Base-by-base conservation (phyloP, 2,113 vertebrate species). In the Eudyptes chrysolophus region DNA sequence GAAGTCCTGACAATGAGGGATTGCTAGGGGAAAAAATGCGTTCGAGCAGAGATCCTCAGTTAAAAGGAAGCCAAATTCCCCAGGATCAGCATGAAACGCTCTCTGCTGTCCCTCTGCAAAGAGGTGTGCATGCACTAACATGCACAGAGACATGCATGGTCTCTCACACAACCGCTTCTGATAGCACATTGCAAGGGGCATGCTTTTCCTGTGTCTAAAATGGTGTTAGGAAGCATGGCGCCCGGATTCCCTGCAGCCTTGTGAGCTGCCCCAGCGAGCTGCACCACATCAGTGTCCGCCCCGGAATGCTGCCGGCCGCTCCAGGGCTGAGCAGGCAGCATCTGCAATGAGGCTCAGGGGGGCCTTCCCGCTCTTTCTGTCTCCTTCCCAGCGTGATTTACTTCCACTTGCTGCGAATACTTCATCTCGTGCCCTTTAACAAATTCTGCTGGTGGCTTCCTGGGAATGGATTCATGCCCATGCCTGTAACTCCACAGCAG, bases 381-480 rank as follows among this genome's bases (percentile, higher is more conserved):
- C 81, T 90, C 74, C 64, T 86, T 84, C 48, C 57, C 75, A n/a
- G 65, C 0, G 2, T 70, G 65, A 97, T 87, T 96, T 94, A 89
- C 96, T 87, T 95, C 76, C 38, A 55, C 70, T 87, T 87, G 94
- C 93, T 75, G 75, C 18, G 7, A 92, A 69, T 81, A 72, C 78
- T 92, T 95, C 95, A 95, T 84, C 95, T 77, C 5, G 6, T 91
- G 88, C 79, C 85, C 94, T 96, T 84, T 87, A 86, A 94, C 82
- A 71, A 94, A 96, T 95, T 60, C 79, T 66, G 54, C 71, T 38
- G 25, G 36, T 83, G 51, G 61, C 78, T 97, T 90, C 69, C 49
- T 86, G 57, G 70, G 55, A 89, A 86, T 51, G 78, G 70, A 96
- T 93, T 96, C 68, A 89, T 91, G 69, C 54, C 51, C 74, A 60